phyloP scores from a whole-genome alignment of 1,140 invertebrate species.

The Drosophila pachea region DNA sequence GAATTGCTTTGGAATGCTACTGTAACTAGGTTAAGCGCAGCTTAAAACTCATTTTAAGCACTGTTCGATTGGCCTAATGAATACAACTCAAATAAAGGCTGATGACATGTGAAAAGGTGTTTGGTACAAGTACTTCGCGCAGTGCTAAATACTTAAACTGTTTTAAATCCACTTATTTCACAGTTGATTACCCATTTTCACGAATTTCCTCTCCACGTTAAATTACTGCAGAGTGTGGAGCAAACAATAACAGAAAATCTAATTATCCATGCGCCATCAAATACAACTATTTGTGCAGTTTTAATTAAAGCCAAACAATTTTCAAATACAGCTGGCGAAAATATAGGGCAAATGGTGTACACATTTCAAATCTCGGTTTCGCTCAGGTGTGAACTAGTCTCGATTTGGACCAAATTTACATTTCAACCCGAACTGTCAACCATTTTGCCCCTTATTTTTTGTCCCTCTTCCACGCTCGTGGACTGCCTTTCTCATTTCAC shows the following conservation, averaged over 20 bases:
- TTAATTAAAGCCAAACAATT: conserved; percentile 2
- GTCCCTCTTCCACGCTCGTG: not conserved
- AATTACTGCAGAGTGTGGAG: not conserved
- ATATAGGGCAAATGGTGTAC: not conserved
- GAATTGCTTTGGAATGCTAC: not conserved
- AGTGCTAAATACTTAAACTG: no score
- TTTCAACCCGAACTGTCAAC: not conserved
- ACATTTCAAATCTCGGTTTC: not conserved
- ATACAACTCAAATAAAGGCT: no score
- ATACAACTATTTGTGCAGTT: not conserved
- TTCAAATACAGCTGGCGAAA: not conserved
- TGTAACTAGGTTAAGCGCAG: not conserved
- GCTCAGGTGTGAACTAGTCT: not conserved
- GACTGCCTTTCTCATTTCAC: not conserved
- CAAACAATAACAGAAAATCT: not conserved
- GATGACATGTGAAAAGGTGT: no score
- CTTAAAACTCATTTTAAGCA: no score
- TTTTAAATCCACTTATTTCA: no score
- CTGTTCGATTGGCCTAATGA: no score
- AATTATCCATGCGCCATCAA: not conserved
- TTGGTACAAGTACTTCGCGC: no score
- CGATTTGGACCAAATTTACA: not conserved
- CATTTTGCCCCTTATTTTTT: not conserved
- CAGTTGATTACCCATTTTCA: no score
- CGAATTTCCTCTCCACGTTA: no score